These are phyloP conservation scores for Chaetops frenatus DNA, from an alignment of 2,113 vertebrate genomes.

Conservation along the genomic window DNA sequence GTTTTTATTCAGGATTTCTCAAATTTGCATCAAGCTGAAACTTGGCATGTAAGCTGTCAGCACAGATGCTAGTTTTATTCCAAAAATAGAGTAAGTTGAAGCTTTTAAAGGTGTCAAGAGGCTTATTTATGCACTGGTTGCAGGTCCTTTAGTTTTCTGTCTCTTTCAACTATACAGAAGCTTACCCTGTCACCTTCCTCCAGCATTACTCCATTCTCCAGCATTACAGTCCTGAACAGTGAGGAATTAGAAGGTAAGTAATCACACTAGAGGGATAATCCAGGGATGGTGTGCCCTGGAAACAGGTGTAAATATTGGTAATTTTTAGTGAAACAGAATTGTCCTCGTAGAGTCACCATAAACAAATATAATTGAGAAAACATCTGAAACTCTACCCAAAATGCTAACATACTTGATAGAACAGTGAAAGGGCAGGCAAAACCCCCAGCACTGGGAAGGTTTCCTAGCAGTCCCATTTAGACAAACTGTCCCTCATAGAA, in stretches of 20 bases:
- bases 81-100: slow-evolving; percentile 25
- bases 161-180: background rate
- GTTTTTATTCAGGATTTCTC: slow-evolving; percentile 29
- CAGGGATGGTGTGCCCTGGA: background rate
- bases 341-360: background rate
- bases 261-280: background rate
- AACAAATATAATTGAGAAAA: background rate
- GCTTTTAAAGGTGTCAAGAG: slow-evolving; percentile 23
- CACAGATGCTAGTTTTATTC: slow-evolving; percentile 15
- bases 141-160: slow-evolving; percentile 2
- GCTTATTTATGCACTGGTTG: slow-evolving; percentile 41
- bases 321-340: background rate
- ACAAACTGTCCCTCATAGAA: background rate
- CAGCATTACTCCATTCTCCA: background rate
- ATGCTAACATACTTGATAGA: background rate
- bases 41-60: slow-evolving; percentile 30
- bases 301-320: background rate
- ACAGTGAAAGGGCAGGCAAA: background rate
- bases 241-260: background rate
- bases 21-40: slow-evolving; percentile 35
- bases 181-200: background rate
- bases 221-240: background rate
- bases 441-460: background rate
- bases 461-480: background rate
- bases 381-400: background rate